Evolutionary conservation across 2,113 vertebrate genomes (phyloP).

Genomic region (Chaenogobius annularis): DNA sequence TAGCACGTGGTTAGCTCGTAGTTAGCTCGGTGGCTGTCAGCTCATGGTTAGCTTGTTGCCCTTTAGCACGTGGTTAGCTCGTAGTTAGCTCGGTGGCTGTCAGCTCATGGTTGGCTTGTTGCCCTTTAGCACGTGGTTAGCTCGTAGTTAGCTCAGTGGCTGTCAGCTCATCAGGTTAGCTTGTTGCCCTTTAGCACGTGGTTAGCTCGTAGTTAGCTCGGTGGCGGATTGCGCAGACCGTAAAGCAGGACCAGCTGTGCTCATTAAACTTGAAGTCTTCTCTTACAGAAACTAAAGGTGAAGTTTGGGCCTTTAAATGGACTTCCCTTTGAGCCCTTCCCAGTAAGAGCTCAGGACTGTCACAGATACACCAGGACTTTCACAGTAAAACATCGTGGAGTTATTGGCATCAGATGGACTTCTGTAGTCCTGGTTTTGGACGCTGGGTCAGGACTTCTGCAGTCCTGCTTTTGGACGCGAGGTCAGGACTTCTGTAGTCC

Average conservation of each 20-base stretch:
- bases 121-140: too few relatives aligned
- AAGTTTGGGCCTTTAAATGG: conserved; percentile 1
- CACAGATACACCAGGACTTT: conserved; percentile 2
- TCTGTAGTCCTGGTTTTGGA: neutral
- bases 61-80: too few relatives aligned
- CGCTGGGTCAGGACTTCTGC: neutral
- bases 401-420: neutral
- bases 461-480: neutral
- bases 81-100: too few relatives aligned
- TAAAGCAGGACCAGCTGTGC: neutral
- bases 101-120: too few relatives aligned
- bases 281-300: conserved; percentile 12
- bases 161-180: too few relatives aligned
- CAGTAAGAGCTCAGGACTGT: conserved; percentile 7
- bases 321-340: conserved; percentile 10
- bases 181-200: too few relatives aligned
- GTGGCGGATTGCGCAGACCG: too few relatives aligned
- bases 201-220: too few relatives aligned
- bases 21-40: too few relatives aligned
- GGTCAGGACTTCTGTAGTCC: neutral
- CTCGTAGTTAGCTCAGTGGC: too few relatives aligned
- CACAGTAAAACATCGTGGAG: neutral
- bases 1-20: too few relatives aligned
- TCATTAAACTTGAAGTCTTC: conserved; percentile 10
- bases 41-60: too few relatives aligned